Evolutionary conservation across 1,140 invertebrate genomes (phyloP).

Genomic region (Sycobia sp.): DNA sequence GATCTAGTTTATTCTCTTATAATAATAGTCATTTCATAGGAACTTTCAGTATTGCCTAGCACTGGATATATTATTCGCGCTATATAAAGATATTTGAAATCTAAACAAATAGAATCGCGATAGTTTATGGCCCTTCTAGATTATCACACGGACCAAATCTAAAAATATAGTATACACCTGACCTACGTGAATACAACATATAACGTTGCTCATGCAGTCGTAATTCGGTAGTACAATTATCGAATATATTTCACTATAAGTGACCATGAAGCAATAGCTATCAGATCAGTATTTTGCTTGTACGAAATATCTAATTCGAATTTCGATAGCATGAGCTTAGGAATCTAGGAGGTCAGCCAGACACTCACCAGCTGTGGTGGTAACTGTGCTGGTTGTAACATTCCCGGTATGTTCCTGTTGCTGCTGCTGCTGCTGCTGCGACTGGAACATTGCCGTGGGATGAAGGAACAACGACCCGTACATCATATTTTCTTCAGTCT

Average conservation of each 20-base stretch:
- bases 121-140: slow-evolving; percentile 52
- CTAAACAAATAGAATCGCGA: slow-evolving; percentile 41
- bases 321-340: slow-evolving; percentile 44
- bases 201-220: slow-evolving; percentile 38
- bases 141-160: slow-evolving; percentile 58
- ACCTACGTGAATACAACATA: slow-evolving; percentile 39
- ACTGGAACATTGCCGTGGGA: slow-evolving; percentile 60
- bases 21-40: slow-evolving; percentile 61
- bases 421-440: slow-evolving; percentile 52
- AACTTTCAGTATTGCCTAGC: slow-evolving; percentile 63
- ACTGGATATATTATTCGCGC: slow-evolving; percentile 57
- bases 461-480: slow-evolving; percentile 61
- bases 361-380: slow-evolving; percentile 60
- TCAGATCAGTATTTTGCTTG: slow-evolving; percentile 19
- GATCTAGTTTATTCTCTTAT: slow-evolving; percentile 43
- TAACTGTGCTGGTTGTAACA: slow-evolving; percentile 52
- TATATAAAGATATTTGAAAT: slow-evolving; percentile 42
- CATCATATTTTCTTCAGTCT: slow-evolving; percentile 60
- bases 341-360: slow-evolving; percentile 61
- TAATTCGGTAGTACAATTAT: slow-evolving; percentile 32
- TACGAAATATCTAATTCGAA: slow-evolving; percentile 33
- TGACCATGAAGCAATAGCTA: slow-evolving; percentile 33
- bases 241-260: slow-evolving; percentile 28
- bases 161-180: slow-evolving; percentile 40
- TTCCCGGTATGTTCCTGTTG: slow-evolving; percentile 49